Base-by-base conservation (phyloP, 2,113 vertebrate species). In the Entosphenus tridentatus region DNA sequence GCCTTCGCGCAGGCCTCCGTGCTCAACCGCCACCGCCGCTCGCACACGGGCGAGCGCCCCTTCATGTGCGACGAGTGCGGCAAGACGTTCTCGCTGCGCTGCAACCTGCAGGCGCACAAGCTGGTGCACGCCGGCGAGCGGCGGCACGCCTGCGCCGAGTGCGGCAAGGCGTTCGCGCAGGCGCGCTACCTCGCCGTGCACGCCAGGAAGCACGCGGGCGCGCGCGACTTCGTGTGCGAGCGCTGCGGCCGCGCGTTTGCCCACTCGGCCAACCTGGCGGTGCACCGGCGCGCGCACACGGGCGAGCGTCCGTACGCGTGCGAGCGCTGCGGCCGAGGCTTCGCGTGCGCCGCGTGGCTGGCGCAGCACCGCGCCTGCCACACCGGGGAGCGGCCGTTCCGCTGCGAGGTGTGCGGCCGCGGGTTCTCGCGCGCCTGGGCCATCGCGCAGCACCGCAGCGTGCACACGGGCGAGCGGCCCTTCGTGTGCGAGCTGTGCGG, bases 1-100 rank as follows among this genome's bases (percentile, higher is more conserved):
- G 62, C 62, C 62, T 65, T 65, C 11, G n/a, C n/a, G n/a, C 62
- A 65, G 62, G 21, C n/a, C n/a, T 65, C 62, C 9, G 62, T n/a
- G n/a, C 62, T 65, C n/a, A n/a, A 16, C n/a, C n/a, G n/a, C n/a
- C 62, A 65, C 10, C n/a, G n/a, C n/a, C 62, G 62, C n/a, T 65
- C n/a, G n/a, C 62, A 65, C 10, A 65, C 62, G 21, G 62, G 62
- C 21, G 62, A 65, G 21, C n/a, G 62, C 10, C 62, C 62, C 62
- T 65, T 65, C 21, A 21, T 21, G 21, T 65, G 62, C 62, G 21
- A 21, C 21, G 62, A 65, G 62, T 65, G 62, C 21, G 62, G 62
- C 2, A 65, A 65, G 62, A 21, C 62, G n/a, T 65, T 65, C 10
- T 16, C 62, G 62, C n/a, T n/a, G 62, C n/a, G 21, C n/a, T 65